phyloP scores from a whole-genome alignment of 2,113 vertebrate species.

The Pedionomus torquatus region DNA sequence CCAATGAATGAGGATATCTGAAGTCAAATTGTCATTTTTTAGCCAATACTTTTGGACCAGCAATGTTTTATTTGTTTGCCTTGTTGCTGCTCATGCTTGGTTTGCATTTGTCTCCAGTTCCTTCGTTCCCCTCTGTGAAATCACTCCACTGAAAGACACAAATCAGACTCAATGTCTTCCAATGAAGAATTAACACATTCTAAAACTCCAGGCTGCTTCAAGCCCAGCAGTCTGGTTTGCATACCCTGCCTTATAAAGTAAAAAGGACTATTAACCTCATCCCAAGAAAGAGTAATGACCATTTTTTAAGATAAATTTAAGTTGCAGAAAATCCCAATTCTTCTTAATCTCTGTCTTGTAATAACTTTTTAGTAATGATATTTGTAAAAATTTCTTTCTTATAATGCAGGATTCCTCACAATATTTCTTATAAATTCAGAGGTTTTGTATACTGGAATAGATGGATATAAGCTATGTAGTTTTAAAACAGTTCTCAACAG shows the following conservation, averaged over 20 bases:
- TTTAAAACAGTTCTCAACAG: background rate
- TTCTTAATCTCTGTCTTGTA: background rate
- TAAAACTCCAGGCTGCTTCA: background rate
- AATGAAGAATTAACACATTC: background rate
- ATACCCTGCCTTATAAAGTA: background rate
- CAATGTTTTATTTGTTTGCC: background rate
- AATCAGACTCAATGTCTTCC: background rate
- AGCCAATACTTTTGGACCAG: background rate
- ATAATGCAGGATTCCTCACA: background rate
- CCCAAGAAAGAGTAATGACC: background rate
- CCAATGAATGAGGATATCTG: background rate
- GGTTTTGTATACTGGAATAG: background rate
- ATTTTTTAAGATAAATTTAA: constrained; percentile 20
- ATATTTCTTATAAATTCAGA: background rate
- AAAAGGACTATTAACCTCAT: background rate
- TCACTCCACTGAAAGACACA: background rate
- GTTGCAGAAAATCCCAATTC: constrained; percentile 9
- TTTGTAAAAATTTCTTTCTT: background rate
- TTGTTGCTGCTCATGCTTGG: background rate
- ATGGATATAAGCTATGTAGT: background rate
- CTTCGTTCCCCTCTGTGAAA: background rate
- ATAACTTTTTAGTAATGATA: background rate
- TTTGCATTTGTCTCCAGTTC: background rate
- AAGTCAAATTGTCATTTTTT: background rate
- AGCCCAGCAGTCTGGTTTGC: background rate